Evolutionary conservation across 2,888 invertebrate species (phyloP).

Genomic region (Temnothorax rugatulus): DNA sequence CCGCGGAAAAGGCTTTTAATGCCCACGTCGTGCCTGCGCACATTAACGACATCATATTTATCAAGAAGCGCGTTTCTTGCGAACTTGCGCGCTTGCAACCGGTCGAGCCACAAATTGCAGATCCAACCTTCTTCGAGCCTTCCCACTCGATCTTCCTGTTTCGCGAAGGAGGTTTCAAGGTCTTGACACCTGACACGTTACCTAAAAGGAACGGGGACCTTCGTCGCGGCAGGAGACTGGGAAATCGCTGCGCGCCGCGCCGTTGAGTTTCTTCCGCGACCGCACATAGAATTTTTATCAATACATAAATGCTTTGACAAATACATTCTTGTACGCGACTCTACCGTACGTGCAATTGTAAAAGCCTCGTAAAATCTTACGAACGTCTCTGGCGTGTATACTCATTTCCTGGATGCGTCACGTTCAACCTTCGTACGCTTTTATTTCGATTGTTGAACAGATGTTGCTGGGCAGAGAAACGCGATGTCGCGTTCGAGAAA

Average conservation of each 20-base stretch:
- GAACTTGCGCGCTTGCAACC: conserved; percentile 49
- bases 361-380: conserved; percentile 11
- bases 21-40: conserved; percentile 4
- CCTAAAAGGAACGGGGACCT: conserved; percentile 55
- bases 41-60: conserved; percentile 53
- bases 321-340: background rate
- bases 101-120: conserved; percentile 69
- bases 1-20: conserved; percentile 31
- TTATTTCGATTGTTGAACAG: conserved; percentile 5
- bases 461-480: conserved; percentile 1
- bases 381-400: background rate
- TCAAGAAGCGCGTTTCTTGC: conserved; percentile 40
- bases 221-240: conserved; percentile 3
- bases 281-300: conserved; percentile 25
- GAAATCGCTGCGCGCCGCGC: background rate
- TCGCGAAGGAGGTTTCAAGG: conserved; percentile 75
- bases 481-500: conserved; percentile 8
- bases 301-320: background rate
- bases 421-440: conserved; percentile 24
- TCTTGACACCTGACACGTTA: conserved; percentile 71
- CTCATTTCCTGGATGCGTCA: conserved; percentile 13
- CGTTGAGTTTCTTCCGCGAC: background rate
- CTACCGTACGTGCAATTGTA: background rate
- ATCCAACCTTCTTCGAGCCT: conserved; percentile 67
- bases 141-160: conserved; percentile 68